Percentiles rank a stretch among this genome's conserved stretches.
Evolutionary conservation across 2,888 invertebrate genomes (phyloP).

Genomic region (Arrhopalites spinosus): DNA sequence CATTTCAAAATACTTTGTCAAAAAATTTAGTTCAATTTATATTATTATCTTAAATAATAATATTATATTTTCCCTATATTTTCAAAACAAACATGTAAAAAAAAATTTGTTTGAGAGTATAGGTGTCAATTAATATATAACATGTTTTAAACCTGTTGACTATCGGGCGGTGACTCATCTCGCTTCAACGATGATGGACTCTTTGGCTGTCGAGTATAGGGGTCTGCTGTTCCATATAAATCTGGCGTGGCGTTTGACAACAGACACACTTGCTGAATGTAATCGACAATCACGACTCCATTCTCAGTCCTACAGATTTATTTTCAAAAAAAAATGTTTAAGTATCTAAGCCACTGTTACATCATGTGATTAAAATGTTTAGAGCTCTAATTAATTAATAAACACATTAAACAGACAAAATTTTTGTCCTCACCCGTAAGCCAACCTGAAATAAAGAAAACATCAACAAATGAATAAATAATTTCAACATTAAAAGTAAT

Average conservation of each 20-base stretch:
- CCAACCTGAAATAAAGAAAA: too few relatives aligned
- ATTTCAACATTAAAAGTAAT: too few relatives aligned
- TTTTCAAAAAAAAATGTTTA: too few relatives aligned
- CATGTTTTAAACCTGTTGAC: conserved; percentile 32
- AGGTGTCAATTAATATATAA: too few relatives aligned
- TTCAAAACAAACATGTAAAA: neutral
- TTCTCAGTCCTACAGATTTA: conserved; percentile 96
- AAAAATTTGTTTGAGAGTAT: too few relatives aligned
- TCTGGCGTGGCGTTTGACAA: conserved; percentile 87
- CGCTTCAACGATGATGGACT: conserved; percentile 65
- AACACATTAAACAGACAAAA: too few relatives aligned
- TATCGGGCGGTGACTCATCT: conserved; percentile 48
- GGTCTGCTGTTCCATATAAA: conserved; percentile 86
- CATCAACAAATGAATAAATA: too few relatives aligned
- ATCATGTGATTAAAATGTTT: neutral
- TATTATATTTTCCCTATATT: neutral
- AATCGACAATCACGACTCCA: conserved; percentile 93
- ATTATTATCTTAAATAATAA: too few relatives aligned
- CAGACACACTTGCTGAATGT: conserved; percentile 86
- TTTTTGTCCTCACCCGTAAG: too few relatives aligned
- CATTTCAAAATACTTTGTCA: too few relatives aligned
- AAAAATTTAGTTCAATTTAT: too few relatives aligned
- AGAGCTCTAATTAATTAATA: neutral
- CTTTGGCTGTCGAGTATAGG: conserved; percentile 79
- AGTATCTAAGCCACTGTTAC: too few relatives aligned